Evolutionary conservation across 2,113 vertebrate genomes (phyloP), one percentile per base, ranked within the genome.

Genomic region (Rhea americana): DNA sequence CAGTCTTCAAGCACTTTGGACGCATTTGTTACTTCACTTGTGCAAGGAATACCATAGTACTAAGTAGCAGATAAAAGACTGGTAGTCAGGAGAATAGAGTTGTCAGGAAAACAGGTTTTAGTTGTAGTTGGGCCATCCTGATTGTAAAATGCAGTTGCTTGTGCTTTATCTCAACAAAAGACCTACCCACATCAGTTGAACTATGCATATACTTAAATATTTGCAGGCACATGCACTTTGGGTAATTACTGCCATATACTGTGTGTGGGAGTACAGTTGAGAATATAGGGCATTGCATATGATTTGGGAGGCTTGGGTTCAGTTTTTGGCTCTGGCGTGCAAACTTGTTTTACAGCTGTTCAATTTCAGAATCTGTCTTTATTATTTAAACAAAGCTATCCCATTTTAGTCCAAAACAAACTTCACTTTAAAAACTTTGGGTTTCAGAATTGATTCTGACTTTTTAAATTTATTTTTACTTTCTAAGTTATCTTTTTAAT

Each of bases 1-100:
- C 0, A 0, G 1, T 76, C 56, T 72, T 82, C 19, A 66, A 21
- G 48, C 35, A 1, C 43, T 68, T 35, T 3, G 18, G 18, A 0
- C 1, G 1, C 22, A 3, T 76, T 90, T 51, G 28, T 74, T 87
- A 21, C 24, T 72, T 81, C 4, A 24, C 28, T 55, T 61, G 50
- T 16, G 19, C 0, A 5, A 48, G 43, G 19, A 63, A 25, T 61
- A 25, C 47, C 15, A 39, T 11, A 15, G 19, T 17, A 30, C 51
- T 71, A 50, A 59, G 43, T 43, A 75, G 41, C 30, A 58, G 41
- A 37, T 50, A 25, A 62, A 89, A 30, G 53, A 30, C 45, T 41
- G 37, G 74, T 51, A 55, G 37, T 55, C 47, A 24, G 45, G 24
- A 4, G 11, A 35, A 11, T 7, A 3, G 30, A 30, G 10, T 32